Evolutionary conservation across 2,888 invertebrate species (phyloP).

Genomic region (Cyrtodaria siliqua): DNA sequence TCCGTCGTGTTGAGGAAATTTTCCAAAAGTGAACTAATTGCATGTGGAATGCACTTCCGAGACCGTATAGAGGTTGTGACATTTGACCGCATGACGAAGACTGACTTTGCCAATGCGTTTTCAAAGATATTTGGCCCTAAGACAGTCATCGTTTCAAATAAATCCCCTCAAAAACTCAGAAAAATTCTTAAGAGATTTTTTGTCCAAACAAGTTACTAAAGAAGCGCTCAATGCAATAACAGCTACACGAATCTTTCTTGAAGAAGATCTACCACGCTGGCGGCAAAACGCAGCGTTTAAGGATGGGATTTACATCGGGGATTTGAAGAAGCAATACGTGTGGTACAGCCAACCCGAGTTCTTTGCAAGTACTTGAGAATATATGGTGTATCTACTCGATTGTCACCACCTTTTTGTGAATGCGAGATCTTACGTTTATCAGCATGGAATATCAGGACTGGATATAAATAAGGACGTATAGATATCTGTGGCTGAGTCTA

Average conservation of each 20-base stretch:
- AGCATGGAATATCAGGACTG: slow-evolving; percentile 22
- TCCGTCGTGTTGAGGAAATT: background rate
- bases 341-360: slow-evolving; percentile 44
- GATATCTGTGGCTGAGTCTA: slow-evolving; percentile 32
- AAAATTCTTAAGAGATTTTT: background rate
- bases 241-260: slow-evolving; percentile 15
- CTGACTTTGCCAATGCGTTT: slow-evolving; percentile 12
- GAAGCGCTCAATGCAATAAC: slow-evolving; percentile 15
- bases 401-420: slow-evolving; percentile 43
- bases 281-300: slow-evolving; percentile 2
- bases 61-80: background rate
- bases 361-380: background rate
- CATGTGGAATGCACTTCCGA: slow-evolving; percentile 13
- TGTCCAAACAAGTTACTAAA: slow-evolving; percentile 11
- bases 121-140: slow-evolving; percentile 2
- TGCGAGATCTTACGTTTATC: slow-evolving; percentile 24
- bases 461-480: slow-evolving; percentile 29
- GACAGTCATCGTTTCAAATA: background rate
- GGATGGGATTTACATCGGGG: slow-evolving; percentile 12
- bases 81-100: slow-evolving; percentile 9
- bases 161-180: slow-evolving; percentile 2
- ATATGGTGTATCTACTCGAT: slow-evolving; percentile 25
- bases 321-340: background rate
- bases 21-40: slow-evolving; percentile 14
- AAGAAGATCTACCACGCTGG: slow-evolving; percentile 2